Percentiles rank a stretch among this genome's conserved stretches.
phyloP scores from a whole-genome alignment of 2,888 invertebrate genomes.

The Argyresthia goedartella region DNA sequence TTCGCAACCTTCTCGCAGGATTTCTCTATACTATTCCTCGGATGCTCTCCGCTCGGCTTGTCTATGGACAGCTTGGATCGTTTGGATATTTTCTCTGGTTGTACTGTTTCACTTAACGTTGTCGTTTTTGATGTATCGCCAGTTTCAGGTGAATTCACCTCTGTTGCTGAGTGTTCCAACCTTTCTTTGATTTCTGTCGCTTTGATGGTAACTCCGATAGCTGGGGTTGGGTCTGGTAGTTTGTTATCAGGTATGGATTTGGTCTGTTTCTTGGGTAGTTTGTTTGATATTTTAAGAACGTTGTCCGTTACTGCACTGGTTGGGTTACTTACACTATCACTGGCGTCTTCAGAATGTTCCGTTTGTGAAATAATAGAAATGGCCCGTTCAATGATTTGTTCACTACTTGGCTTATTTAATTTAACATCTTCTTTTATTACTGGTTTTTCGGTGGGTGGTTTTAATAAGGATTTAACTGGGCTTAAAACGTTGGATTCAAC shows the following conservation, averaged over 20 bases:
- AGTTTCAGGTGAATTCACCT: neutral
- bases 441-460: constrained; percentile 35
- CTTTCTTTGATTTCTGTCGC: constrained; percentile 7
- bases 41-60: constrained; percentile 17
- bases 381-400: constrained; percentile 19
- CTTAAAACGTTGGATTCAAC: constrained; percentile 46
- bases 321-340: constrained; percentile 1
- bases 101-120: neutral
- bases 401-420: constrained; percentile 17
- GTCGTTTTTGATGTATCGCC: neutral
- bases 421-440: constrained; percentile 28
- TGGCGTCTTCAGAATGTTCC: constrained; percentile 15
- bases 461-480: constrained; percentile 49
- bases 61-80: constrained; percentile 31
- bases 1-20: constrained; percentile 27
- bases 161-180: constrained; percentile 4
- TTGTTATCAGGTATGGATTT: neutral
- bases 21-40: constrained; percentile 52
- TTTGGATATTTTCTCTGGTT: constrained; percentile 16
- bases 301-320: neutral
- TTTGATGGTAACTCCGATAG: too few species aligned
- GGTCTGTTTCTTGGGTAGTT: neutral
- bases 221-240: too few species aligned
- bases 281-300: neutral
- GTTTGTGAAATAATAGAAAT: constrained; percentile 13